These are phyloP conservation scores for Anagrus nilaparvatae DNA, from an alignment of 1,140 invertebrate species.

Conservation along the genomic window DNA sequence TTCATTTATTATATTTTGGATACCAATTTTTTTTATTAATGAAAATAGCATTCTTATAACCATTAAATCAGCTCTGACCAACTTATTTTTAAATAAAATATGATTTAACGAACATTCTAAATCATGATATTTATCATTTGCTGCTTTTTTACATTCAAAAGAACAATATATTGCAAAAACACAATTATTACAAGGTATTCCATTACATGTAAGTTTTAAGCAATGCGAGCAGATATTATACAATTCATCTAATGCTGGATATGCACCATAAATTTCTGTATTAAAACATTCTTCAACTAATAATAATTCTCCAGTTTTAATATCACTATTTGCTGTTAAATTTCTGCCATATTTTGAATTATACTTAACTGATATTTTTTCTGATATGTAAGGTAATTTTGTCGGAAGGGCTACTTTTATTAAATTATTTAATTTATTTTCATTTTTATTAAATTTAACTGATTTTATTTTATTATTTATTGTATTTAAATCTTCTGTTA, in stretches of 20 bases:
- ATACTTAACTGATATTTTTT: constrained; percentile 48
- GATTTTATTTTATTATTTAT: no score
- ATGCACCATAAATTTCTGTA: no score
- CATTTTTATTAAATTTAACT: no score
- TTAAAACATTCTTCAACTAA: constrained; percentile 62
- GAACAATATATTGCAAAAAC: constrained; percentile 61
- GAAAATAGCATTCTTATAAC: no score
- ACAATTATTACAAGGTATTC: constrained; percentile 56
- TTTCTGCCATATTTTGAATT: constrained; percentile 50
- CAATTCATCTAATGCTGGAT: constrained; percentile 45
- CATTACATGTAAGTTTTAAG: constrained; percentile 47
- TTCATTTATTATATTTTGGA: no score
- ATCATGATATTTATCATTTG: constrained; percentile 56
- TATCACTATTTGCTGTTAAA: constrained; percentile 51
- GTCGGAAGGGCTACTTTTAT: no score
- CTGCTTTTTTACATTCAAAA: constrained; percentile 49
- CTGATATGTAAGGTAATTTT: constrained; percentile 49
- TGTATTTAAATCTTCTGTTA: no score
- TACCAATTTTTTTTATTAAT: no score
- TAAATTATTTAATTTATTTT: no score
- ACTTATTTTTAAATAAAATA: no score
- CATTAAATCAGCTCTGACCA: no score
- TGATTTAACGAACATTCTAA: constrained; percentile 67
- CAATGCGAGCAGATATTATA: constrained; percentile 66
- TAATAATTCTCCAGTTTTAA: constrained; percentile 68